Conservation (phyloP, 2,113 vertebrate species). For the Clarias magur region DNA sequence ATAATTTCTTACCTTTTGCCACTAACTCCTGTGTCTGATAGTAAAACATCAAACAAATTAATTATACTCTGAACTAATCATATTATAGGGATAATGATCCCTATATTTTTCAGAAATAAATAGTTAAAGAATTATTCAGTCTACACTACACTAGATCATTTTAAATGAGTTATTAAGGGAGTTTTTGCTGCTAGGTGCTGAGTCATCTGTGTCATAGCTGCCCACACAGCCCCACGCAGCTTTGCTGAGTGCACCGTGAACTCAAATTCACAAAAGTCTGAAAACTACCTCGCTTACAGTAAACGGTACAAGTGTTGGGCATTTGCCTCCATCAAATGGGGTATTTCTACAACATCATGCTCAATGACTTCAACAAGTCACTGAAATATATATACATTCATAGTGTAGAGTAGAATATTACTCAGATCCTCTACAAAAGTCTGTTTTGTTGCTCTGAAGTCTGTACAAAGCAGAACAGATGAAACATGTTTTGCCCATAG, state of each 20-base stretch:
- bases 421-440: not conserved
- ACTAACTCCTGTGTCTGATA: slow-evolving; percentile 2
- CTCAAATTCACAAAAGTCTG: slow-evolving; percentile 57
- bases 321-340: slow-evolving; percentile 19
- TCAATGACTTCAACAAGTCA: slow-evolving; percentile 12
- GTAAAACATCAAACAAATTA: not conserved
- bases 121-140: not conserved
- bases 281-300: slow-evolving; percentile 71
- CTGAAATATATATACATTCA: not conserved
- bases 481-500: not conserved
- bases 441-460: not conserved
- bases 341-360: slow-evolving; percentile 18
- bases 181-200: slow-evolving; percentile 62
- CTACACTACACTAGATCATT: not conserved
- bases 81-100: not conserved
- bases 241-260: slow-evolving; percentile 55
- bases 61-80: not conserved
- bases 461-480: not conserved
- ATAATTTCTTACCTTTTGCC: slow-evolving; percentile 20
- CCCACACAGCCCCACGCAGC: slow-evolving; percentile 62
- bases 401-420: not conserved
- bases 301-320: slow-evolving; percentile 54
- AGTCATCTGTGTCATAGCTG: slow-evolving; percentile 71
- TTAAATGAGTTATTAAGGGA: slow-evolving; percentile 26
- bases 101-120: not conserved